Percentiles rank a stretch among this genome's conserved stretches.
These are phyloP conservation scores for Formica aserva DNA, from an alignment of 2,888 invertebrate genomes.

Conservation along the genomic window DNA sequence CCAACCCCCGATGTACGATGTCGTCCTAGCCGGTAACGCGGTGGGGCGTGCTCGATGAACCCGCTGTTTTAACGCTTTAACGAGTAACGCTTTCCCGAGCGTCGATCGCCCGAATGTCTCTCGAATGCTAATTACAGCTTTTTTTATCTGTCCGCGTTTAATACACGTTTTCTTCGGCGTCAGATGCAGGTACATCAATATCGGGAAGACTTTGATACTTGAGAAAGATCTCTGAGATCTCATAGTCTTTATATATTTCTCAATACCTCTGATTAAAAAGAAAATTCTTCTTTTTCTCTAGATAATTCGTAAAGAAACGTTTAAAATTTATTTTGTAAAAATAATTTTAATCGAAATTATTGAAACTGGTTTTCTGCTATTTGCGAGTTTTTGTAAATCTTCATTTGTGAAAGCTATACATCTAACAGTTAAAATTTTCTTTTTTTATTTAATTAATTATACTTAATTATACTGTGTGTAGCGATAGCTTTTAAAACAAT, in stretches of 20 bases:
- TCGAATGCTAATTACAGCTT: constrained; percentile 13
- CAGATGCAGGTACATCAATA: neutral
- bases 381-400: neutral
- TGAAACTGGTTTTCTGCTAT: neutral
- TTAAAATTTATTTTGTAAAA: neutral
- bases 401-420: neutral
- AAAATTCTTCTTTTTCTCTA: neutral
- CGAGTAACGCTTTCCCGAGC: constrained; percentile 18
- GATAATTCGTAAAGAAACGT: neutral
- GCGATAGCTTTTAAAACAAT: neutral
- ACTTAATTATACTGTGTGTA: neutral
- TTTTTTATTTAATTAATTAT: neutral
- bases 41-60: constrained; percentile 10
- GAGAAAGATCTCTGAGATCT: neutral
- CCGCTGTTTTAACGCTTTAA: constrained; percentile 41
- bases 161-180: neutral
- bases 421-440: neutral
- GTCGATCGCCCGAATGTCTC: neutral
- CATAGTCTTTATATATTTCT: neutral
- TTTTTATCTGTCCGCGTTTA: neutral
- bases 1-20: constrained; percentile 14
- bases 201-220: neutral
- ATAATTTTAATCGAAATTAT: neutral
- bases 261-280: neutral
- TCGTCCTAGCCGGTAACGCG: constrained; percentile 5